Percentiles rank a stretch among this genome's conserved stretches.
phyloP scores from a whole-genome alignment of 1,140 invertebrate species.

The Magallana angulata region DNA sequence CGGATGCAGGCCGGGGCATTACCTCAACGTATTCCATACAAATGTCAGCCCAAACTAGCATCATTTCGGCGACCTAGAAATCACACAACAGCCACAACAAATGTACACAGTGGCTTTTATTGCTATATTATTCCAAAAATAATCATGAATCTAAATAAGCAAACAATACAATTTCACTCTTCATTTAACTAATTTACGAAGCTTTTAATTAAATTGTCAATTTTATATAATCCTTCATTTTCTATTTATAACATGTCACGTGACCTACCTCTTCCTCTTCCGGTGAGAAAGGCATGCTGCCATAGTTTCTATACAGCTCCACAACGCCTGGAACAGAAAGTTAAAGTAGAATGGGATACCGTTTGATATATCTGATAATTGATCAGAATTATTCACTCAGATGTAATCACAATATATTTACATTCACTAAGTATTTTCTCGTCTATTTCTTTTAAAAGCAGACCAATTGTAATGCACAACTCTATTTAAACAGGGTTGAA shows the following conservation, averaged over 20 bases:
- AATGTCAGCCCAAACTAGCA: constrained; percentile 73
- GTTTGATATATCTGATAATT: too few relatives aligned
- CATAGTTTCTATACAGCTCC: constrained; percentile 77
- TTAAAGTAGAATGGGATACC: not conserved
- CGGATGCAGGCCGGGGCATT: constrained; percentile 48
- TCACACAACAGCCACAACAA: constrained; percentile 36
- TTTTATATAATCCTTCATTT: too few relatives aligned
- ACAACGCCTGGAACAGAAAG: constrained; percentile 80
- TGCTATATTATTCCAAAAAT: too few relatives aligned
- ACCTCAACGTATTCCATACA: constrained; percentile 75
- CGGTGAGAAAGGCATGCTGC: constrained; percentile 81
- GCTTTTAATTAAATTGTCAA: too few relatives aligned
- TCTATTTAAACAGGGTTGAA: too few relatives aligned
- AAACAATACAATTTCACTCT: not conserved
- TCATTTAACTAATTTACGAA: not conserved
- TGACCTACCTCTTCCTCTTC: constrained; percentile 84
- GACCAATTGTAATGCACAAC: too few relatives aligned
- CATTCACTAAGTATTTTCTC: too few relatives aligned
- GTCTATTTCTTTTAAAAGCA: too few relatives aligned
- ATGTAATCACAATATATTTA: too few relatives aligned
- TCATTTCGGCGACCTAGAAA: constrained; percentile 68
- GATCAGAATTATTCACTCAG: too few relatives aligned
- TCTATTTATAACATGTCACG: too few relatives aligned
- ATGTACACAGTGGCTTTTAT: constrained; percentile 19
- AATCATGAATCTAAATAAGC: too few relatives aligned